Evolutionary conservation across 2,113 vertebrate genomes (phyloP), one percentile per base, ranked within the genome.

Genomic region (Orthonyx spaldingii): DNA sequence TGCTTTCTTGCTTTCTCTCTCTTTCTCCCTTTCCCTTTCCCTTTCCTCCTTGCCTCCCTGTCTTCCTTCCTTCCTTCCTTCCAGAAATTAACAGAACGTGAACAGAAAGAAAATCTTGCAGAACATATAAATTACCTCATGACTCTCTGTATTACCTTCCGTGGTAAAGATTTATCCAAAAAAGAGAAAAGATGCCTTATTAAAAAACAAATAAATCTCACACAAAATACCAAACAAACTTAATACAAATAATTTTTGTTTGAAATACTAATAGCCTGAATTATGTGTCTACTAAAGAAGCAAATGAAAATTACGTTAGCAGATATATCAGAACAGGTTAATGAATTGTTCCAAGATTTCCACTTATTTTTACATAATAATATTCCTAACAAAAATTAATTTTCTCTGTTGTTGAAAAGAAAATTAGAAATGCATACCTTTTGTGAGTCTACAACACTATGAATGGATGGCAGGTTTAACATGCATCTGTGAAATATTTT

Each of bases 1-100:
- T n/a, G 30, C 28, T 13, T 28, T 26, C 17, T 27, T 13, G 8
- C 18, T 27, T 13, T 9, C 12, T 35, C 20, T 37, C 28, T 9
- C 10, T 32, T 12, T 16, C 20, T 24, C 13, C 27, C 11, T n/a
- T 13, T 52, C 21, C 8, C 8, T 26, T 12, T 10, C 3, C 13
- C 32, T 18, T 26, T 20, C 24, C n/a, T 20, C 35, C 12, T 11
- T 35, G 14, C 11, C 22, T n/a, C 13, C 13, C 17, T 4, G 17
- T 10, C 15, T 6, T 16, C 15, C 16, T 9, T n/a, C 6, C n/a
- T 3, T 33, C 5, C 24, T 2, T 64, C 5, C 10, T 1, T 35
- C 15, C 16, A 28, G 23, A 92, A 84, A 30, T 14, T 41, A 56
- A 33, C 23, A 44, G 28, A 77, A 55, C 5, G 33, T 14, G 0